A percentile compares a stretch with the other conserved stretches of the same genome.
Evolutionary conservation across 1,140 invertebrate genomes (phyloP).

Genomic region (Artemia franciscana): DNA sequence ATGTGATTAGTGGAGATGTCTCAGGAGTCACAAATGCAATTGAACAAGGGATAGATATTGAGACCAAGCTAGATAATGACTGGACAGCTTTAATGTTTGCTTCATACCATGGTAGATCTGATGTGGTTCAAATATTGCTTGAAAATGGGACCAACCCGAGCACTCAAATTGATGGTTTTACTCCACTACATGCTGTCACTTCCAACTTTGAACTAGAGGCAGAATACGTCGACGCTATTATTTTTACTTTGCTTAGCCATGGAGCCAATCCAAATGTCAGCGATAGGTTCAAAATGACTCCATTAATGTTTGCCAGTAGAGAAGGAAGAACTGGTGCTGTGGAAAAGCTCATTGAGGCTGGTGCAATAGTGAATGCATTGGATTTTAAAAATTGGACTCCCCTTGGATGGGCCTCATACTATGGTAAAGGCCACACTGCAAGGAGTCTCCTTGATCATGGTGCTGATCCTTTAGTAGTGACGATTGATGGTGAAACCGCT

Average conservation of each 20-base stretch:
- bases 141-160: conserved; percentile 23
- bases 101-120: conserved; percentile 18
- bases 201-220: conserved; percentile 18
- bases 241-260: conserved; percentile 20
- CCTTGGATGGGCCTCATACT: background rate
- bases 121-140: conserved; percentile 21
- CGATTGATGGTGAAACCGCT: background rate
- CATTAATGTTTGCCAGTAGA: conserved; percentile 36
- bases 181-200: conserved; percentile 28
- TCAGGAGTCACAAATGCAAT: conserved; percentile 13
- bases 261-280: conserved; percentile 22
- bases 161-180: conserved; percentile 26
- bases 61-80: conserved; percentile 20
- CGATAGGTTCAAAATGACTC: conserved; percentile 27
- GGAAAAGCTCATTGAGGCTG: conserved; percentile 25
- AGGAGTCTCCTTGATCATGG: background rate
- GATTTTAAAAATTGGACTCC: conserved; percentile 18
- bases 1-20: conserved; percentile 17
- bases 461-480: background rate
- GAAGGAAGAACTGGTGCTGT: conserved; percentile 32
- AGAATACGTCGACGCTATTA: conserved; percentile 20
- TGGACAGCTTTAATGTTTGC: conserved; percentile 29
- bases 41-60: conserved; percentile 17
- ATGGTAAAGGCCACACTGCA: background rate
- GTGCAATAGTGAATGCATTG: conserved; percentile 30